Evolutionary conservation across 2,888 invertebrate species (phyloP).

Genomic region (Salticus scenicus): DNA sequence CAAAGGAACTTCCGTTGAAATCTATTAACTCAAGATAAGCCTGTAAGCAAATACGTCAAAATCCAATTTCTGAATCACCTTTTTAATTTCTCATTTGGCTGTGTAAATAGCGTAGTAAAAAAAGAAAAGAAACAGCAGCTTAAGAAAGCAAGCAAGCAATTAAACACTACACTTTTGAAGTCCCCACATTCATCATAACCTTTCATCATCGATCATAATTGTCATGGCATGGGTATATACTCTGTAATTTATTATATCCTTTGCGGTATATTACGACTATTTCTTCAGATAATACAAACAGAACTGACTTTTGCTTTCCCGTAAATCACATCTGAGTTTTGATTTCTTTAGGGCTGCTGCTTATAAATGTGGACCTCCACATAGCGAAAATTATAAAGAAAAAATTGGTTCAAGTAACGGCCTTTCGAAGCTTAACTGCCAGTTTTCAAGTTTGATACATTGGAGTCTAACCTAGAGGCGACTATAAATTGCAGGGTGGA

Average conservation of each 20-base stretch:
- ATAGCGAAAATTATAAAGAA: neutral
- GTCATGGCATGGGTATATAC: neutral
- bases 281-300: neutral
- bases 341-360: neutral
- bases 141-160: neutral
- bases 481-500: constrained; percentile 66
- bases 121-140: neutral
- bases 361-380: neutral
- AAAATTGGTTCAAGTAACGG: neutral
- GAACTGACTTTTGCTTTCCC: neutral
- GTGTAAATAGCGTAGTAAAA: neutral
- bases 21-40: too few relatives aligned
- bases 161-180: neutral
- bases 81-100: too few relatives aligned
- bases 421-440: constrained; percentile 29
- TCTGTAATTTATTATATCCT: neutral
- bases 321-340: neutral
- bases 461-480: constrained; percentile 47
- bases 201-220: neutral
- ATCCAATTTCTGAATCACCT: too few relatives aligned
- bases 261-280: neutral
- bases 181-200: neutral
- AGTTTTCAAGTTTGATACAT: constrained; percentile 43
- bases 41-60: too few relatives aligned
- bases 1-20: too few relatives aligned